phyloP scores from a whole-genome alignment of 1,140 invertebrate species.

The Bombus ignitus region DNA sequence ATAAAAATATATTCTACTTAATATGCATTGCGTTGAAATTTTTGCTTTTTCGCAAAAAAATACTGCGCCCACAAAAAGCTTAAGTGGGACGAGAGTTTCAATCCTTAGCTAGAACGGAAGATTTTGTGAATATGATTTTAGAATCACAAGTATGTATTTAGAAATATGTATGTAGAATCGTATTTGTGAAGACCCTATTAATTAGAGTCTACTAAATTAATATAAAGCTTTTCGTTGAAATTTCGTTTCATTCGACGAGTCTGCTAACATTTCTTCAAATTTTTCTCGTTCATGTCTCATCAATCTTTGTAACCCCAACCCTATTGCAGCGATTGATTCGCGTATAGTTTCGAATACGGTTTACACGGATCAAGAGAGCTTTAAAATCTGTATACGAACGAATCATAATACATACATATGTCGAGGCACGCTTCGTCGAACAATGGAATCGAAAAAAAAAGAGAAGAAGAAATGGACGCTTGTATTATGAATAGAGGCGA shows the following conservation, averaged over 20 bases:
- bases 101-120: background rate
- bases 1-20: no score
- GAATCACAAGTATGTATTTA: background rate
- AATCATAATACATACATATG: no score
- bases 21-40: no score
- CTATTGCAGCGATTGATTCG: background rate
- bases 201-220: background rate
- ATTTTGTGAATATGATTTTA: background rate
- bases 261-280: background rate
- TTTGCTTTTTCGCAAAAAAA: no score
- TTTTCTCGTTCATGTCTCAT: background rate
- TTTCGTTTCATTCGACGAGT: background rate
- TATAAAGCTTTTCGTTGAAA: background rate
- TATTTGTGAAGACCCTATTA: background rate
- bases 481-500: background rate
- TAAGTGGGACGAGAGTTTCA: background rate
- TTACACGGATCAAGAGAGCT: background rate
- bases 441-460: constrained; percentile 11
- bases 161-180: background rate
- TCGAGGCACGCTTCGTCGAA: background rate
- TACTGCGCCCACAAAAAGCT: no score
- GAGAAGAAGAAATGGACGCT: background rate
- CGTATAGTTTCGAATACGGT: background rate
- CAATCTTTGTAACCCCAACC: fast-evolving
- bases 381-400: background rate